Evolutionary conservation across 2,888 invertebrate genomes (phyloP), one percentile per base, ranked within the genome.

Genomic region (Dioctria rufipes): DNA sequence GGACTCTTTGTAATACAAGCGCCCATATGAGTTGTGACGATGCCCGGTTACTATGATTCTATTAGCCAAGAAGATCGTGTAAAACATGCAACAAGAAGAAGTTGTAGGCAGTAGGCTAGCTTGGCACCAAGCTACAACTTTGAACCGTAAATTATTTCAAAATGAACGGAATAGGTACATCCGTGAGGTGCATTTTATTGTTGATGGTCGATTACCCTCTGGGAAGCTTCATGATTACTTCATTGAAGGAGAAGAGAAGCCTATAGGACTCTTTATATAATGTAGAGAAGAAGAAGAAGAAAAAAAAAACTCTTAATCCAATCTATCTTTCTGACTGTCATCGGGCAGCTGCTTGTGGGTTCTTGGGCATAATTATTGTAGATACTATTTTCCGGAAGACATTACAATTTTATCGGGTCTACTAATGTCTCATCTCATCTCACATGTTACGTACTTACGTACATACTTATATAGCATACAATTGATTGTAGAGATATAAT

Each of bases 401-500:
- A 71, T 71, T 5, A 37, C 58, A 51, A 71, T 71, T 71, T 71
- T 71, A 71, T 71, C 71, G 13, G 60, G 9, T n/a, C 13, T 25
- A 25, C 25, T 25, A 25, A 25, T 25, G 25, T n/a, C 67, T 25
- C 71, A 71, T 71, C 51, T 71, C 71, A 71, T 54, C 54, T 39
- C 71, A 71, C 51, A 71, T 54, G 71, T 54, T 71, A 71, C 71
- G 43, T 25, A 25, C 25, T 25, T 25, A 25, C 25, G 2, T 25
- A 25, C 25, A 25, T 25, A 25, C 25, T 25, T 25, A 25, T 25
- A 25, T 25, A 25, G 25, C 25, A 25, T 25, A 25, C 25, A 25
- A 71, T 43, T 54, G 71, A 71, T 71, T 51, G 51, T 71, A 51
- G 54, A 51, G 71, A 71, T 54, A 71, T 13, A 51, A 71, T 40